Evolutionary conservation across 2,797 vertebrate genomes (phyloP).

Genomic region (Alauda arvensis): DNA sequence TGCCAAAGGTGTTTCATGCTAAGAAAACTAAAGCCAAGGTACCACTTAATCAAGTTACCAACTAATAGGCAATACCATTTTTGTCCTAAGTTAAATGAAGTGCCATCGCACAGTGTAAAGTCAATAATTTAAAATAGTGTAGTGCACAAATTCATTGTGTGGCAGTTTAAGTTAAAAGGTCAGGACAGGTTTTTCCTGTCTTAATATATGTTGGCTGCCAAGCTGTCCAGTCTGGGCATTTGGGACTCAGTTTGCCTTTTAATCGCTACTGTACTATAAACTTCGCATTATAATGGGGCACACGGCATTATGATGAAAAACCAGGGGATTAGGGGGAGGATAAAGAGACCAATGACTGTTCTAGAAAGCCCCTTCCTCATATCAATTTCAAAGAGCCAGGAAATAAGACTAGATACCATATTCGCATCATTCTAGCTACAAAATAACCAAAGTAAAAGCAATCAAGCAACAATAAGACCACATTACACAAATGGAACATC

Average conservation of each 20-base stretch:
- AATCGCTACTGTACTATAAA: conserved; percentile 36
- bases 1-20: conserved; percentile 79
- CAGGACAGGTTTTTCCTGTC: conserved; percentile 20
- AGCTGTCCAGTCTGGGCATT: conserved; percentile 48
- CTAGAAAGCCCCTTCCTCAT: conserved; percentile 59
- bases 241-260: conserved; percentile 36
- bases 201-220: conserved; percentile 42
- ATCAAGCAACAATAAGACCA: conserved; percentile 79
- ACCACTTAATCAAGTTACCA: conserved; percentile 77
- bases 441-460: conserved; percentile 77
- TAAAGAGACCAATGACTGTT: conserved; percentile 45
- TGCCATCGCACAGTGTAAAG: conserved; percentile 70
- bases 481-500: conserved; percentile 78
- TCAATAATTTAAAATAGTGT: conserved; percentile 76
- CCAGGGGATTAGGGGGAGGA: conserved; percentile 10
- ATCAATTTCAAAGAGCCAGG: conserved; percentile 54
- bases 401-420: conserved; percentile 65
- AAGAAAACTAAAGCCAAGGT: conserved; percentile 79
- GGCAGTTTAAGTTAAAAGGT: conserved; percentile 66
- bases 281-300: conserved; percentile 48
- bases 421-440: conserved; percentile 74
- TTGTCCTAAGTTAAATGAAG: conserved; percentile 73
- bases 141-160: conserved; percentile 71
- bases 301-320: conserved; percentile 49
- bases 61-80: conserved; percentile 72